phyloP scores from a whole-genome alignment of 1,140 invertebrate species.

The Battus philenor region DNA sequence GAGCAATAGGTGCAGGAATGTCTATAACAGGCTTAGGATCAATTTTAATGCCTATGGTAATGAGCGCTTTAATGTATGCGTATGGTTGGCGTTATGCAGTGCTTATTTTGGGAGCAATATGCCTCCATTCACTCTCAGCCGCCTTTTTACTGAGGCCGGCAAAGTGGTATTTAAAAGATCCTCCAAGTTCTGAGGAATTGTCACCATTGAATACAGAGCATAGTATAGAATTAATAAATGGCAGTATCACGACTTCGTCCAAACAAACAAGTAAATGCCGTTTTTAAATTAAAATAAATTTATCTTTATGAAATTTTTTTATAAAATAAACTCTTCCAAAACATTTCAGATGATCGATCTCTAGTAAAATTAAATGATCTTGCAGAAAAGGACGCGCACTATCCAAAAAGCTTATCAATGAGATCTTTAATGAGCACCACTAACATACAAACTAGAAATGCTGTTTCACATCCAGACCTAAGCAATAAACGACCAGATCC shows the following conservation, averaged over 20 bases:
- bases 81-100: slow-evolving; percentile 76
- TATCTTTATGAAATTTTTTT: background rate
- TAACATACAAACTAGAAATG: slow-evolving; percentile 46
- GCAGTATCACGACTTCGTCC: slow-evolving; percentile 37
- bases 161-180: slow-evolving; percentile 76
- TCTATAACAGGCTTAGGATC: slow-evolving; percentile 74
- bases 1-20: slow-evolving; percentile 75
- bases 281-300: no score
- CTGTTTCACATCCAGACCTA: slow-evolving; percentile 60
- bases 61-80: slow-evolving; percentile 63
- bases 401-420: slow-evolving; percentile 52
- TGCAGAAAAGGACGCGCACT: slow-evolving; percentile 24
- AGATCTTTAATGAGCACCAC: slow-evolving; percentile 37
- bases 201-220: slow-evolving; percentile 44
- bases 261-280: slow-evolving; percentile 37
- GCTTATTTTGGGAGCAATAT: slow-evolving; percentile 74
- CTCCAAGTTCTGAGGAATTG: slow-evolving; percentile 44
- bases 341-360: slow-evolving; percentile 33
- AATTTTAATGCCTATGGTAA: slow-evolving; percentile 70
- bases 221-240: slow-evolving; percentile 38
- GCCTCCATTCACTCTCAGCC: slow-evolving; percentile 75
- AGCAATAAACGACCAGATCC: slow-evolving; percentile 37
- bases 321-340: background rate
- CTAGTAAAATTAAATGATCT: slow-evolving; percentile 26
- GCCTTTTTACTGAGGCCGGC: slow-evolving; percentile 77